Conservation (phyloP, 2,888 invertebrate species). For the Muscina levida region DNA sequence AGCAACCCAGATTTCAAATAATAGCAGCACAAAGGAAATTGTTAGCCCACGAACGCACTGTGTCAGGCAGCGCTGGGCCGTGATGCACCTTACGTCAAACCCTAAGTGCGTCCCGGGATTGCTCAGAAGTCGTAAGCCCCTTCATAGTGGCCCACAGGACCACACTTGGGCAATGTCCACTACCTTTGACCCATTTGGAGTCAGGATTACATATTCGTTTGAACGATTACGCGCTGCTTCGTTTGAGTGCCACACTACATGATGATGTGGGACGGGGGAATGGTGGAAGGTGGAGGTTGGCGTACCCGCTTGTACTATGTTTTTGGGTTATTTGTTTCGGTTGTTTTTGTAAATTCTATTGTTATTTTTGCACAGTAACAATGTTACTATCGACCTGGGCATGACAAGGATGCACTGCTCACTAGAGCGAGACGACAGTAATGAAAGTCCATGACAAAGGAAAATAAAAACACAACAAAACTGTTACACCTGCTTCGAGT, state of each 20-base stretch:
- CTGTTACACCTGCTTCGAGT: conserved; percentile 78
- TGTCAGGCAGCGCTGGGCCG: too few species aligned
- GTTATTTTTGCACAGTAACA: conserved; percentile 44
- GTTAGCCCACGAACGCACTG: too few species aligned
- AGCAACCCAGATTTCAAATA: too few species aligned
- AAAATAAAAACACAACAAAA: conserved; percentile 67
- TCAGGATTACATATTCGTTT: conserved; percentile 45
- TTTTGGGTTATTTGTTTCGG: conserved; percentile 26
- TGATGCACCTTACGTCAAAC: too few species aligned
- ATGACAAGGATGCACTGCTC: conserved; percentile 22
- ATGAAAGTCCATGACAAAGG: conserved; percentile 19
- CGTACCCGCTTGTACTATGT: conserved; percentile 17
- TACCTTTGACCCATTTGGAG: conserved; percentile 63
- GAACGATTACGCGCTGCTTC: not conserved
- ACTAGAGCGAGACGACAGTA: conserved; percentile 46
- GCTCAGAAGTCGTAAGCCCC: too few species aligned
- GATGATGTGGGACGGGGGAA: too few species aligned
- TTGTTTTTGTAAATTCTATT: conserved; percentile 28
- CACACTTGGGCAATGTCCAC: conserved; percentile 15
- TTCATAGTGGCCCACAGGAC: too few species aligned
- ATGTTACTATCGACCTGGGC: conserved; percentile 24
- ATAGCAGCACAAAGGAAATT: too few species aligned
- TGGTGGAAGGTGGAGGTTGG: conserved; percentile 25
- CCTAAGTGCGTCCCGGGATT: too few species aligned
- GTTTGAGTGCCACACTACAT: too few species aligned